These are phyloP conservation scores for Oscheius sp. DNA, from an alignment of 2,888 invertebrate species.

Conservation along the genomic window DNA sequence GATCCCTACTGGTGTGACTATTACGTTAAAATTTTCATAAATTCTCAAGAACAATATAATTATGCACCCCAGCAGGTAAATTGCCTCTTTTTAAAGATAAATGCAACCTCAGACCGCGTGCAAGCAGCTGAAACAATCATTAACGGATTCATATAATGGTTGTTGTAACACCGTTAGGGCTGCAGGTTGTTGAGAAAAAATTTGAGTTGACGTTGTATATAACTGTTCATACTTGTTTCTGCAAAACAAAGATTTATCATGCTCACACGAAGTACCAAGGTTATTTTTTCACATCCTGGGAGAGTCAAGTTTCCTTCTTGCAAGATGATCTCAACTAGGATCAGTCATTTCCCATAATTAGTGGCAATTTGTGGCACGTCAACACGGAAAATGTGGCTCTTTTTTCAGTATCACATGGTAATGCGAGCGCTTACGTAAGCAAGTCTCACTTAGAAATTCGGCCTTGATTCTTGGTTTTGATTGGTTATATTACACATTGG, in stretches of 20 bases:
- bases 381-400: too few relatives aligned
- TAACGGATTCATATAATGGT: slow-evolving; percentile 47
- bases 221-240: not conserved
- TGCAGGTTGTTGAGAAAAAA: slow-evolving; percentile 47
- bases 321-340: too few relatives aligned
- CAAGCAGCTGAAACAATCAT: slow-evolving; percentile 41
- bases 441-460: too few relatives aligned
- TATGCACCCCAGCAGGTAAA: slow-evolving; percentile 32
- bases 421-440: too few relatives aligned
- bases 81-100: not conserved
- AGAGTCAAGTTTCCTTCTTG: not conserved
- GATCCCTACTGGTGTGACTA: slow-evolving; percentile 56
- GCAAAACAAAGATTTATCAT: too few relatives aligned
- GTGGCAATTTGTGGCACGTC: too few relatives aligned
- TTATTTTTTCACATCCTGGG: not conserved
- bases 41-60: slow-evolving; percentile 35
- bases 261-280: not conserved
- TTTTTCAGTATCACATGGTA: too few relatives aligned
- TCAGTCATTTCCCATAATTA: too few relatives aligned
- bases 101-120: slow-evolving; percentile 43
- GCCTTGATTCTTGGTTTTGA: too few relatives aligned
- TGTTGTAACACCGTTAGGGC: slow-evolving; percentile 51
- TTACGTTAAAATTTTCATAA: slow-evolving; percentile 45
- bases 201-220: slow-evolving; percentile 2
- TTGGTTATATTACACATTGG: too few relatives aligned